phyloP scores from a whole-genome alignment of 2,888 invertebrate genomes.

The Chrysolina oricalcia region DNA sequence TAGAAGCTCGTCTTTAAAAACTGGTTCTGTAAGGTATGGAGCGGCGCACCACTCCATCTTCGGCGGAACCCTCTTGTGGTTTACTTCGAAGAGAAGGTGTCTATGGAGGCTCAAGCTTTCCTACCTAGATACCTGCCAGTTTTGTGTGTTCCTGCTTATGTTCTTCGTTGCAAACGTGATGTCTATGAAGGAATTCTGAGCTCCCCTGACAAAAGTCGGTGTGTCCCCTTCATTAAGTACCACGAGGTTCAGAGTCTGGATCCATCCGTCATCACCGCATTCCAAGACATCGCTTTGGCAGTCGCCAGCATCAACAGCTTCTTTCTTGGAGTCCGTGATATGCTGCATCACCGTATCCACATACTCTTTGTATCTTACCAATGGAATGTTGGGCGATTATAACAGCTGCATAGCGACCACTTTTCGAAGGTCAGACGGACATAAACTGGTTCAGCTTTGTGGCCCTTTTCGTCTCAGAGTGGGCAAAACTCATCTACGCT shows the following conservation, averaged over 20 bases:
- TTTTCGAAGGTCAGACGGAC: conserved; percentile 14
- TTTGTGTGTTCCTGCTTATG: background rate
- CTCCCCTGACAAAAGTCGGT: conserved; percentile 24
- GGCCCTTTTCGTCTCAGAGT: conserved; percentile 10
- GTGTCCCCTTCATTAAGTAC: background rate
- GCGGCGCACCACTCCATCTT: background rate
- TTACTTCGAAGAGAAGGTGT: background rate
- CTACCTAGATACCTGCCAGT: conserved; percentile 7
- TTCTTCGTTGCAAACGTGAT: conserved; percentile 22
- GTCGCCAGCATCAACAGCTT: background rate
- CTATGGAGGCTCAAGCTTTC: conserved; percentile 28
- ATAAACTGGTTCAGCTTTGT: conserved; percentile 1
- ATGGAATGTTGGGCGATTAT: background rate
- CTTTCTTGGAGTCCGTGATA: background rate
- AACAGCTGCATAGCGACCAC: background rate
- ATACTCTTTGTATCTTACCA: background rate
- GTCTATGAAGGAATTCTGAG: conserved; percentile 13
- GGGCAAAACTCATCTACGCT: background rate
- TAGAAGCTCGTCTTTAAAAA: background rate
- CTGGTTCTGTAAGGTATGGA: background rate
- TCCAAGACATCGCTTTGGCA: background rate
- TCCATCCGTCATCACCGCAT: background rate
- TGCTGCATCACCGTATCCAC: background rate
- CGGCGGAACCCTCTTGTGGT: background rate
- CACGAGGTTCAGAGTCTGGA: background rate